Evolutionary conservation across 2,888 invertebrate species (phyloP).

Genomic region (Aspidiotus destructor): DNA sequence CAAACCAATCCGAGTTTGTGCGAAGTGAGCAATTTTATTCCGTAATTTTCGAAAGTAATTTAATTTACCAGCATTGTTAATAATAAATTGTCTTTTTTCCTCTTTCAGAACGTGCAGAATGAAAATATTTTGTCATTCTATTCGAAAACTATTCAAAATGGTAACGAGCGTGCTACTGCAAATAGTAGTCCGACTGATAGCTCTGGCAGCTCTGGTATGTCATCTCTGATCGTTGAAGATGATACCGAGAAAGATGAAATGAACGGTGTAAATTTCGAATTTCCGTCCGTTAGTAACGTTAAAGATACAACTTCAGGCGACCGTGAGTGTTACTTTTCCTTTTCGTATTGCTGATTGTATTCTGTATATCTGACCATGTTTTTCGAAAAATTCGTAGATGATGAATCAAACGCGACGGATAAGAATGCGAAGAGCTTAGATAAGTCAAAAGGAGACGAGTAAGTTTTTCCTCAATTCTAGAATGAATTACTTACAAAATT

Average conservation of each 20-base stretch:
- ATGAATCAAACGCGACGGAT: too few species aligned
- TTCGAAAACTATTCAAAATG: conserved; percentile 17
- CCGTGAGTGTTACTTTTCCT: too few species aligned
- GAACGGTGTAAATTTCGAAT: not conserved
- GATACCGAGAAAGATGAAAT: not conserved
- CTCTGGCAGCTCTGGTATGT: conserved; percentile 1
- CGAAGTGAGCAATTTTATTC: not conserved
- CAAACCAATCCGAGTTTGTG: conserved; percentile 42
- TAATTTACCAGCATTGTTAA: too few species aligned
- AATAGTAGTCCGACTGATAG: not conserved
- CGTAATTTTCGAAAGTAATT: too few species aligned
- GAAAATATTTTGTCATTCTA: conserved; percentile 21
- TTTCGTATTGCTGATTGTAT: too few species aligned
- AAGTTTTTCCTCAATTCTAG: not conserved
- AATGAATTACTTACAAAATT: not conserved
- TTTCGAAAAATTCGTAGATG: too few species aligned
- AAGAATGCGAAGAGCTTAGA: not conserved
- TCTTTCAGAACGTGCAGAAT: conserved; percentile 9
- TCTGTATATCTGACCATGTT: too few species aligned
- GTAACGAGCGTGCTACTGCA: not conserved
- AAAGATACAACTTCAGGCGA: too few species aligned
- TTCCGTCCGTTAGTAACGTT: not conserved
- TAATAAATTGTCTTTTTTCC: not conserved
- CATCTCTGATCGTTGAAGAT: not conserved
- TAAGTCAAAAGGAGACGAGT: conserved; percentile 24